These are phyloP conservation scores for Sipha flava DNA, from an alignment of 1,140 invertebrate genomes.

Conservation along the genomic window DNA sequence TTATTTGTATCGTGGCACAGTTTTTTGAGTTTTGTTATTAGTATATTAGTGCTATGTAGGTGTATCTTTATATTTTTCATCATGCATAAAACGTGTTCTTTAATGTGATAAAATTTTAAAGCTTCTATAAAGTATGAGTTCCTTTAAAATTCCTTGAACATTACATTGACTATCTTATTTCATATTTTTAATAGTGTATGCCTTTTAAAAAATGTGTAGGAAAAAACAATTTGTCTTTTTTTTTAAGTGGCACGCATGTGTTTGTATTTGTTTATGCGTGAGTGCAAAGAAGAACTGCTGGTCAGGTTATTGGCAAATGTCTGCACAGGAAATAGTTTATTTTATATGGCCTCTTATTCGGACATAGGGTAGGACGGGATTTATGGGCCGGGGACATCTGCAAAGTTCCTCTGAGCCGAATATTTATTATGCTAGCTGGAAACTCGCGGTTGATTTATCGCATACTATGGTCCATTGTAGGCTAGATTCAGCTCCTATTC, in stretches of 20 bases:
- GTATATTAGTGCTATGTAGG: not conserved
- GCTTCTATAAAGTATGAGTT: not conserved
- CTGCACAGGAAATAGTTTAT: conserved; percentile 8
- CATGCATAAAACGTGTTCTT: too few relatives aligned
- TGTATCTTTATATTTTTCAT: not conserved
- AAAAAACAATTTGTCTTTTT: not conserved
- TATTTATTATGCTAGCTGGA: conserved; percentile 15
- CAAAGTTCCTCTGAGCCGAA: conserved; percentile 2
- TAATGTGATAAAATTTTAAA: not conserved
- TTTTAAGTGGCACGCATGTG: not conserved
- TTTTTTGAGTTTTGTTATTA: not conserved
- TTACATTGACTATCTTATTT: not conserved
- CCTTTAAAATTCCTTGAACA: not conserved
- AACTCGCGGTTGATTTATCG: conserved; percentile 25
- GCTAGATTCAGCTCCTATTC: conserved; percentile 2
- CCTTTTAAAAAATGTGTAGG: not conserved
- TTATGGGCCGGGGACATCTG: conserved; percentile 23
- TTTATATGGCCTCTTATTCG: conserved; percentile 20
- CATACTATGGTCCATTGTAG: not conserved
- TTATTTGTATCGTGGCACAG: not conserved
- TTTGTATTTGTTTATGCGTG: not conserved
- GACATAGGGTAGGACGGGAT: not conserved
- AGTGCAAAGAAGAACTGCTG: not conserved
- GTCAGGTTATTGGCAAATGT: conserved; percentile 8
- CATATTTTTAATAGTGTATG: not conserved